Evolutionary conservation across 2,888 invertebrate genomes (phyloP), one percentile per base, ranked within the genome.

Genomic region (Neocrepidodera transversa): DNA sequence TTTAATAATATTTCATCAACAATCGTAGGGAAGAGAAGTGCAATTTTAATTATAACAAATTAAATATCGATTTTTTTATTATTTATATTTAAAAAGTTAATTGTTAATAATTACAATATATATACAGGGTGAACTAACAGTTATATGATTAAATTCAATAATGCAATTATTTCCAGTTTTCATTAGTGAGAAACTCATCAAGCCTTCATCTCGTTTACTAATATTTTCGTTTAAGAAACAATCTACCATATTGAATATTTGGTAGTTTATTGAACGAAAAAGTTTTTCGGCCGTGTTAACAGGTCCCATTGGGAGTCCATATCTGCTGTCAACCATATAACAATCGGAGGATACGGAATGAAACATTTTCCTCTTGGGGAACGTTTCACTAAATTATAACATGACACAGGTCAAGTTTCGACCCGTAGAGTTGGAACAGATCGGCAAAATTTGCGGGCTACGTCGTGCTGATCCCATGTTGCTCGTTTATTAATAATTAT

Each of bases 351-450:
- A 32, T 45, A 10, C 18, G 16, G 60, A 30, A 60, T 65, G 63
- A 65, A 59, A 48, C 55, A 63, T 62, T 20, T 50, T 38, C 50
- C 65, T 63, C 63, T 23, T 14, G 65, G 57, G 65, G 38, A 45
- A 58, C 57, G 58, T 65, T 59, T 57, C 54, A 54, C 56, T 60
- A 60, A 63, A 66, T 66, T 66, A 66, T 64, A 56, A 63, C 61
- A 52, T 43, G 63, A 60, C 57, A 58, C 49, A 45, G 65, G 65
- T 66, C 63, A 63, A 64, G 64, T 51, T 48, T 48, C 56, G 45
- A 54, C n/a, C n/a, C 45, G 52, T 43, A 36, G 40, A 51, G 40
- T 23, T 36, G 38, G 38, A 50, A 38, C 50, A 50, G 38, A 40
- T 28, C 51, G 51, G 30, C 14, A 18, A 51, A 40, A 30, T 51